phyloP scores from a whole-genome alignment of 2,888 invertebrate species.

The Escarpia spicata region DNA sequence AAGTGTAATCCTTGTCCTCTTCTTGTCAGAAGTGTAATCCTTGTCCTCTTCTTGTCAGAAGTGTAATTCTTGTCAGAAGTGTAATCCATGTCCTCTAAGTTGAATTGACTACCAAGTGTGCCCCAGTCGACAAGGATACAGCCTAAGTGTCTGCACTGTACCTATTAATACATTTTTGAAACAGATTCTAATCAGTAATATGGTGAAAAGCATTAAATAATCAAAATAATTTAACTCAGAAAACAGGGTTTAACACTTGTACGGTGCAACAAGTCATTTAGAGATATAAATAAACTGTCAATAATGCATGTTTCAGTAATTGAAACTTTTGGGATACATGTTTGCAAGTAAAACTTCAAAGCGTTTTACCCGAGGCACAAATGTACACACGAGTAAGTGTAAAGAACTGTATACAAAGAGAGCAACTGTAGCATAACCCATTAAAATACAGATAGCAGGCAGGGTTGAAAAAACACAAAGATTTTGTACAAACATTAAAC shows the following conservation, averaged over 20 bases:
- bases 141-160: background rate
- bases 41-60: no score
- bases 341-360: background rate
- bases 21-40: no score
- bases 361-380: background rate
- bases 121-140: background rate
- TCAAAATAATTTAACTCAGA: background rate
- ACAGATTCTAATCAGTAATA: background rate
- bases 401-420: background rate
- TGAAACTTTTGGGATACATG: background rate
- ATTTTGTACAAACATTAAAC: background rate
- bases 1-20: background rate
- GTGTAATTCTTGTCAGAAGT: background rate
- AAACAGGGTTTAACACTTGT: background rate
- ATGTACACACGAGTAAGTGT: background rate
- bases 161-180: background rate
- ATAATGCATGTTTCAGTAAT: background rate
- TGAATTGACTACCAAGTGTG: no score
- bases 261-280: background rate
- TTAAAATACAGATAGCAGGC: background rate
- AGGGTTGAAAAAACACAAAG: background rate
- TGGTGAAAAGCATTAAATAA: background rate
- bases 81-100: background rate
- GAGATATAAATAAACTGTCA: background rate
- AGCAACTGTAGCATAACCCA: background rate